Evolutionary conservation across 2,888 invertebrate species (phyloP), one percentile per base, ranked within the genome.

Genomic region (Drosophila paramelanica): DNA sequence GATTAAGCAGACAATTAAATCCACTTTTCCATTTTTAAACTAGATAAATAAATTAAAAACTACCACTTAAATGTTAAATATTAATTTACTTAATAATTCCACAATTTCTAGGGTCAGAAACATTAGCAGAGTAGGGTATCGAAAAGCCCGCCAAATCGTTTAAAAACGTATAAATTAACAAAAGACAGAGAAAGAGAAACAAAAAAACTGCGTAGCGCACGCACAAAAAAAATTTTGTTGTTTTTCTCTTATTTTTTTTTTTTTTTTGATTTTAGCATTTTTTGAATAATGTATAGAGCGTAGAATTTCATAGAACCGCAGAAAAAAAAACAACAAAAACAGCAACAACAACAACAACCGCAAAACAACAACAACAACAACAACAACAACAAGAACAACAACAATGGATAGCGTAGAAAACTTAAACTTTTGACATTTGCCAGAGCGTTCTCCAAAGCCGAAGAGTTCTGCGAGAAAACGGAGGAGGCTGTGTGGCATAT

Each of bases 201-300:
- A 39, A 27, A 55, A 38, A 65, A 33, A 71, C 13, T 17, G 41
- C 38, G 6, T 17, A 57, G 8, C 47, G n/a, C 73, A 68, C 59
- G 73, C 77, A 69, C 69, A 73, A 69, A 73, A 73, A 77, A 52
- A 72, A 72, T 50, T 65, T 58, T 55, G 41, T 59, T 56, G 43
- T 56, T 49, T 38, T 51, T 20, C 59, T 50, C 55, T 49, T 55
- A 36, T 36, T 69, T 50, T 51, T 52, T 58, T 46, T 31, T 69
- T 49, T 58, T 1, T 17, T 17, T 0, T 17, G 17, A 49, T 58
- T 46, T 73, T 65, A 71, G 55, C 67, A 62, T 36, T 52, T 65
- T 59, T 77, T 73, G 56, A 76, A 69, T 66, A 70, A 73, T 58
- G 49, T 69, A 58, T 73, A 20, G 73, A 68, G 62, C 56, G 59